Percentiles rank a stretch among this genome's conserved stretches.
Evolutionary conservation across 2,113 vertebrate species (phyloP).

Genomic region (Myiopsitta monachus): DNA sequence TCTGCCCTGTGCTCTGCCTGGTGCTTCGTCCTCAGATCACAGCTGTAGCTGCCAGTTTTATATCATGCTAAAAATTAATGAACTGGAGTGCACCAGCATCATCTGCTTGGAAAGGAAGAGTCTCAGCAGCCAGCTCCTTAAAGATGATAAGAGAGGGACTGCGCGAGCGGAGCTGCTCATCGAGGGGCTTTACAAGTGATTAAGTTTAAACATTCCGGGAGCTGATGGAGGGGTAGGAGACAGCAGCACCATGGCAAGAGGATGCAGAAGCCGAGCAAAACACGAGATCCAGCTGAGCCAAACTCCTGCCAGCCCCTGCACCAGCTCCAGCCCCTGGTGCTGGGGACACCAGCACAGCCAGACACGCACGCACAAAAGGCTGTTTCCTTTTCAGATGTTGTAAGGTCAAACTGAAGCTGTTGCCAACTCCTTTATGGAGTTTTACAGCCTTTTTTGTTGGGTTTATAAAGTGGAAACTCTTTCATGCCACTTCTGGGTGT

Average conservation of each 20-base stretch:
- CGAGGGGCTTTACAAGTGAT: neutral
- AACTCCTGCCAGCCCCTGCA: neutral
- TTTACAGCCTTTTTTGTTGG: neutral
- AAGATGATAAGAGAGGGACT: neutral
- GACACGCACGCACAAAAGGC: neutral
- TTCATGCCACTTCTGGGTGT: neutral
- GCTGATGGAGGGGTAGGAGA: neutral
- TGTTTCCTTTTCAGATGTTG: neutral
- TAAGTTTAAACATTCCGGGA: neutral
- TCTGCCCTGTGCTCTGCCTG: neutral
- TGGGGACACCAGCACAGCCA: neutral
- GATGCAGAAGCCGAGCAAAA: neutral
- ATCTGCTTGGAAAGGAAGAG: neutral
- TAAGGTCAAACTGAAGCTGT: neutral
- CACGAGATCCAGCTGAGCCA: neutral
- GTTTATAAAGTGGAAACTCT: neutral
- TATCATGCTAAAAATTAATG: constrained; percentile 6
- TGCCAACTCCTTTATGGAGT: neutral
- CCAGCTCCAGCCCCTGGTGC: neutral
- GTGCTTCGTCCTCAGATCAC: neutral
- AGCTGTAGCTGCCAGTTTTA: constrained; percentile 1
- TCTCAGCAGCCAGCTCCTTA: neutral
- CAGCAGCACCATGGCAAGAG: neutral
- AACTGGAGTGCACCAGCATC: neutral
- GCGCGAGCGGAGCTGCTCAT: neutral